phyloP scores from a whole-genome alignment of 2,888 invertebrate genomes.

The Choristoneura rosaceana region DNA sequence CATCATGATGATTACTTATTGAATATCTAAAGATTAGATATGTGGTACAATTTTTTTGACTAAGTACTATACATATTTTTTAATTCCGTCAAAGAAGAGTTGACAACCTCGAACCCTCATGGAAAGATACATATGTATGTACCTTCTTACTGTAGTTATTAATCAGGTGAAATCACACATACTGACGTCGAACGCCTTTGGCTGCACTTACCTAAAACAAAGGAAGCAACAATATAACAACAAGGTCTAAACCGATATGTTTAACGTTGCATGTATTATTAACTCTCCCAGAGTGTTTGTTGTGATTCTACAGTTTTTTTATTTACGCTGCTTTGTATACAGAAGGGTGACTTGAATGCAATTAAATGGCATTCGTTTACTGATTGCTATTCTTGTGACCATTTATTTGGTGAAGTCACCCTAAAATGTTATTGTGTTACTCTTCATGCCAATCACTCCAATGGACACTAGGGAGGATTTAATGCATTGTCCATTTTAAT shows the following conservation, averaged over 20 bases:
- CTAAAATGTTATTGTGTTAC: conserved; percentile 69
- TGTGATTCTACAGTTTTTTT: conserved; percentile 7
- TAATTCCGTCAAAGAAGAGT: background rate
- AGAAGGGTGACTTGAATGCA: conserved; percentile 60
- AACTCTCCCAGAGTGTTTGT: conserved; percentile 18
- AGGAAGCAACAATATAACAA: conserved; percentile 50
- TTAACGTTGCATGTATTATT: conserved; percentile 12
- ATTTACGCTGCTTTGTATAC: conserved; percentile 9
- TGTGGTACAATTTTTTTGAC: no score
- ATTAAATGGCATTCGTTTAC: conserved; percentile 68
- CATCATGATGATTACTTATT: no score
- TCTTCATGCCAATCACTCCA: conserved; percentile 72
- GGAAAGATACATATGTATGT: background rate
- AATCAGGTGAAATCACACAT: conserved; percentile 1
- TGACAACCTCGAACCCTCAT: background rate
- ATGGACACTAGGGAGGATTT: conserved; percentile 66
- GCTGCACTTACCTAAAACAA: conserved; percentile 76
- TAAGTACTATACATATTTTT: background rate
- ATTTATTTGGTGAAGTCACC: conserved; percentile 74
- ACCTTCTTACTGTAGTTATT: background rate
- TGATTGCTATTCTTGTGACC: conserved; percentile 63
- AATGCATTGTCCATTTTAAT: conserved; percentile 67
- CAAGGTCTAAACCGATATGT: conserved; percentile 9
- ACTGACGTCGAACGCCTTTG: conserved; percentile 42
- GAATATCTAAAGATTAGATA: no score